Conservation (phyloP, 1,140 invertebrate genomes). For the Drosophila repleta region DNA sequence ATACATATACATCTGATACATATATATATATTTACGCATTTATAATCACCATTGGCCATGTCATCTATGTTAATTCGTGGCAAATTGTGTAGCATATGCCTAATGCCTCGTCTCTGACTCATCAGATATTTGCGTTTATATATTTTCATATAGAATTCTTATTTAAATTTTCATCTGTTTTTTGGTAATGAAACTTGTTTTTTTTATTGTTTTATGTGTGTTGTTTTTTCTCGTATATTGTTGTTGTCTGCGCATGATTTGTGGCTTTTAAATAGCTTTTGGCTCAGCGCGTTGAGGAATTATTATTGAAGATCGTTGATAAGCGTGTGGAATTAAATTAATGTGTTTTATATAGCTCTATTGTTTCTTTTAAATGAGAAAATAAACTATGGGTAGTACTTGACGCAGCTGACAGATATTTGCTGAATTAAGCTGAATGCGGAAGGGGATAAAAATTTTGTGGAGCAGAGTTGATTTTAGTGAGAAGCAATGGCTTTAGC, state of each 20-base stretch:
- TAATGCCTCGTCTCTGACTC: constrained; percentile 48
- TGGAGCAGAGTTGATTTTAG: no score
- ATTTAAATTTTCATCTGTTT: constrained; percentile 22
- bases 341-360: constrained; percentile 28
- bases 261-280: constrained; percentile 72
- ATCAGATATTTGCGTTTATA: constrained; percentile 31
- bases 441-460: not conserved
- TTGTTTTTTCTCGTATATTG: constrained; percentile 9
- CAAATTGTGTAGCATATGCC: constrained; percentile 19
- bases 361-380: not conserved
- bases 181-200: constrained; percentile 39
- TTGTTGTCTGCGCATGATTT: constrained; percentile 52
- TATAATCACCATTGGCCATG: constrained; percentile 7
- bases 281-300: constrained; percentile 59
- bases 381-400: not conserved
- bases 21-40: no score
- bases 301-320: constrained; percentile 59
- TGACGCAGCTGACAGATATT: not conserved
- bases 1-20: no score
- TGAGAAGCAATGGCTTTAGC: no score
- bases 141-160: constrained; percentile 11
- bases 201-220: not conserved
- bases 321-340: constrained; percentile 53
- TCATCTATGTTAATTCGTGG: constrained; percentile 38
- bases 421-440: not conserved